Evolutionary conservation across 1,140 invertebrate genomes (phyloP), one percentile per base, ranked within the genome.

Genomic region (Artemia franciscana): DNA sequence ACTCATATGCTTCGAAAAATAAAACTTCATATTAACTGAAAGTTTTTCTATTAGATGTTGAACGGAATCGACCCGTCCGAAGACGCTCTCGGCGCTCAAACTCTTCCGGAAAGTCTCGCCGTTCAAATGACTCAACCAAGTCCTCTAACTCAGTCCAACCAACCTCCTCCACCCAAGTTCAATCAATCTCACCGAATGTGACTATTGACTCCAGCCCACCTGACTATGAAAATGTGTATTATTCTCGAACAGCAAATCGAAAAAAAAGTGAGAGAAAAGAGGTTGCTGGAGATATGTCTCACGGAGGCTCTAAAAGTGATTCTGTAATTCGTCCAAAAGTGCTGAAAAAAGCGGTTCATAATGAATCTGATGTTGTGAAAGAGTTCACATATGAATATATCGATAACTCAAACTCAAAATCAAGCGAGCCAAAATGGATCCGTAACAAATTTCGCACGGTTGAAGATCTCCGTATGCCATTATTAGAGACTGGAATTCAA

Each of bases 381-480:
- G 62, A 63, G 27, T 63, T 63, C 62, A 58, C 62, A 26, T 63
- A 63, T 57, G 62, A 63, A 26, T 63, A 63, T 57, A 57, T 63
- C 12, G 18, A 12, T 58, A 26, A 63, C 57, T 9, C 24, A 24
- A 5, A 25, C 57, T 1, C 26, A 63, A 63, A 57, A 26, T 1
- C 39, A 25, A 18, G 25, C 26, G 58, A 57, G 24, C 24, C 62
- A 26, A 58, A 56, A n/a, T 24, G 57, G 24, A 58, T 63, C 51
- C 51, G 62, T 7, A 57, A 63, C 15, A 63, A 63, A 5, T 63
- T 57, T 5, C 57, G 62, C 26, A 57, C 62, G n/a, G 57, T 63
- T 24, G 56, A 58, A 26, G 62, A 63, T 30, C 26, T 63, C 5
- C 57, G 62, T 18, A 51, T 51, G 12, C 39, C 39, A 51, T 18